A percentile compares a stretch with the other conserved stretches of the same genome.
Evolutionary conservation across 2,113 vertebrate genomes (phyloP).

Genomic region (Okapia johnstoni): DNA sequence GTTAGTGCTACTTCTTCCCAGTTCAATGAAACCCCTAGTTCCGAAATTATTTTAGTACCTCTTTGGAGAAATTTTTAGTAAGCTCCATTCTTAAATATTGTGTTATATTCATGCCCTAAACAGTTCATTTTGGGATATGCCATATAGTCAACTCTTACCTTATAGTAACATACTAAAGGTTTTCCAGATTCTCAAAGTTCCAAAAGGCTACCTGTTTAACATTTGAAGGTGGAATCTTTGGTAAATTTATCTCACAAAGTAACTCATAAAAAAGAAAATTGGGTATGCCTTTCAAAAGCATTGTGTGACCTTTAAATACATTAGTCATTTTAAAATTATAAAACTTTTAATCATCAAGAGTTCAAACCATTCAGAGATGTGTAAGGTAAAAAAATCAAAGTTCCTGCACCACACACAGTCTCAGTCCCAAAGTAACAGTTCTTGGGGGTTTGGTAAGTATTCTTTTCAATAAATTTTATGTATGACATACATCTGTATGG

Average conservation of each 20-base stretch:
- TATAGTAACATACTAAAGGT: neutral
- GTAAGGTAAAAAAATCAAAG: neutral
- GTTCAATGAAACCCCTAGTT: neutral
- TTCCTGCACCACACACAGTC: neutral
- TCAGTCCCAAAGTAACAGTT: neutral
- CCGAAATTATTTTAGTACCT: neutral
- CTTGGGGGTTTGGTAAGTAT: neutral
- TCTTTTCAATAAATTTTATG: neutral
- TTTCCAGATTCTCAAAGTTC: neutral
- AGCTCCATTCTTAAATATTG: neutral
- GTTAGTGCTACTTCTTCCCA: neutral
- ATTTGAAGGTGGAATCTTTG: neutral
- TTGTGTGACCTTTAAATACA: neutral
- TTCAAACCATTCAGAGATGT: neutral
- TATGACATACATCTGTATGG: neutral
- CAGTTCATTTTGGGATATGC: neutral
- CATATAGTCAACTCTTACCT: neutral
- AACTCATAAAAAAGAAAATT: neutral
- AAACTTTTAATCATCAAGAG: neutral
- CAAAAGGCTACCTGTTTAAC: neutral
- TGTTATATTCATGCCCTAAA: neutral
- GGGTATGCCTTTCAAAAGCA: neutral
- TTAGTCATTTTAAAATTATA: neutral
- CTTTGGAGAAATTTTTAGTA: neutral
- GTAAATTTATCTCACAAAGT: neutral